Evolutionary conservation across 2,113 vertebrate species (phyloP).

Genomic region (Phalacrocorax brasilianus): DNA sequence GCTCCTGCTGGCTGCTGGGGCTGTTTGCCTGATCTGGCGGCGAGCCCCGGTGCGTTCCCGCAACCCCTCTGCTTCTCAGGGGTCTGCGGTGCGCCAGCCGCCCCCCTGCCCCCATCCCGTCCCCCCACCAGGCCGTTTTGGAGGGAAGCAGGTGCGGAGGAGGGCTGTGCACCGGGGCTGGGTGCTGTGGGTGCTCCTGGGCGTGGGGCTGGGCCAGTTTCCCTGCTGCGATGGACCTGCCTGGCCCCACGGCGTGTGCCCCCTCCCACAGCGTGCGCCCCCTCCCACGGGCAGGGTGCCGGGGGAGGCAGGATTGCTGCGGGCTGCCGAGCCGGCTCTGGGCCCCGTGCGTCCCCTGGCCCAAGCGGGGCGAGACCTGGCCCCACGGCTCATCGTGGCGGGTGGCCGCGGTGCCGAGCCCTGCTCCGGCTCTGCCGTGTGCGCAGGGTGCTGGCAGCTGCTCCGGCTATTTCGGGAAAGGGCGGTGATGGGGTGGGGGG

Average conservation of each 20-base stretch:
- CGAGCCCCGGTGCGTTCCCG: neutral
- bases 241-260: neutral
- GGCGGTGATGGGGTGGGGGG: too few relatives aligned
- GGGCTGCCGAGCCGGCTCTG: neutral
- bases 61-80: neutral
- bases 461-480: too few relatives aligned
- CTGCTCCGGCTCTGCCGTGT: too few relatives aligned
- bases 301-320: neutral
- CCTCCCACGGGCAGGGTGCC: neutral
- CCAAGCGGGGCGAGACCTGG: neutral
- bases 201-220: neutral
- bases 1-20: neutral
- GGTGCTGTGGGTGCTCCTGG: too few relatives aligned
- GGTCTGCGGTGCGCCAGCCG: too few relatives aligned
- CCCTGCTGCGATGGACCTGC: neutral
- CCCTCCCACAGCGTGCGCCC: neutral
- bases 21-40: neutral
- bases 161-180: neutral
- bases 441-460: too few relatives aligned
- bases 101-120: neutral
- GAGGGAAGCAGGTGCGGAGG: neutral
- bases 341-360: neutral
- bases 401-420: too few relatives aligned
- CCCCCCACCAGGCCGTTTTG: neutral
- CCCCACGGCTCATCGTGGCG: accelerated